Conservation (phyloP, 1,140 invertebrate genomes). For the Pseudomyrmex sp. region DNA sequence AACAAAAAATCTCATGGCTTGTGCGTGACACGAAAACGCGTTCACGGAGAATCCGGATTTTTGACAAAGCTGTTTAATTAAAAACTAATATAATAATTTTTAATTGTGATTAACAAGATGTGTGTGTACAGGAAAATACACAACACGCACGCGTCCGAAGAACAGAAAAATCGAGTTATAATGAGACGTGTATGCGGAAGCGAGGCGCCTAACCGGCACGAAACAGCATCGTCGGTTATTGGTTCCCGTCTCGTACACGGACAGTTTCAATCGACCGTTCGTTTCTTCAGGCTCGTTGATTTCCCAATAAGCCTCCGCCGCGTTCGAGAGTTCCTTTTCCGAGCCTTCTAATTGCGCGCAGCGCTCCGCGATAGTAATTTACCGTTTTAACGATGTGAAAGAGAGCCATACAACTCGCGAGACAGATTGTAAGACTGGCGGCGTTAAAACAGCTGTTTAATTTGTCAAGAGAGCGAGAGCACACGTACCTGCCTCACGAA, state of each 20-base stretch:
- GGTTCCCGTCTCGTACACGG: conserved; percentile 12
- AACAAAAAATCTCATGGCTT: background rate
- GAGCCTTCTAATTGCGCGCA: conserved; percentile 32
- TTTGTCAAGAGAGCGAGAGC: conserved; percentile 26
- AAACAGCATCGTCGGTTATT: background rate
- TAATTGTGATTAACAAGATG: too few relatives aligned
- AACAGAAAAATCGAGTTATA: background rate
- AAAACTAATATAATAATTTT: too few relatives aligned
- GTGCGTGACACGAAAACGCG: too few relatives aligned
- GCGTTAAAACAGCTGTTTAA: conserved; percentile 41
- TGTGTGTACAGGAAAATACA: too few relatives aligned
- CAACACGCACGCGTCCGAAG: too few relatives aligned
- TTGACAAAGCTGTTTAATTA: too few relatives aligned
- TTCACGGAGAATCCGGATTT: too few relatives aligned
- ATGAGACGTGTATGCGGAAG: background rate
- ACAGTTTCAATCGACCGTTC: conserved; percentile 13
- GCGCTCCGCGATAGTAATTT: conserved; percentile 39
- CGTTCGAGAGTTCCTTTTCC: conserved; percentile 29
- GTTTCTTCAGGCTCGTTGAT: conserved; percentile 34
- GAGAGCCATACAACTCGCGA: background rate
- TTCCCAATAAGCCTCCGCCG: conserved; percentile 32
- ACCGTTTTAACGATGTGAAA: conserved; percentile 56
- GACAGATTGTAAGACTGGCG: background rate
- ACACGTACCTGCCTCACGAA: background rate
- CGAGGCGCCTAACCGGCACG: background rate